phyloP scores from a whole-genome alignment of 2,797 vertebrate species.

The Cottoperca gobio region DNA sequence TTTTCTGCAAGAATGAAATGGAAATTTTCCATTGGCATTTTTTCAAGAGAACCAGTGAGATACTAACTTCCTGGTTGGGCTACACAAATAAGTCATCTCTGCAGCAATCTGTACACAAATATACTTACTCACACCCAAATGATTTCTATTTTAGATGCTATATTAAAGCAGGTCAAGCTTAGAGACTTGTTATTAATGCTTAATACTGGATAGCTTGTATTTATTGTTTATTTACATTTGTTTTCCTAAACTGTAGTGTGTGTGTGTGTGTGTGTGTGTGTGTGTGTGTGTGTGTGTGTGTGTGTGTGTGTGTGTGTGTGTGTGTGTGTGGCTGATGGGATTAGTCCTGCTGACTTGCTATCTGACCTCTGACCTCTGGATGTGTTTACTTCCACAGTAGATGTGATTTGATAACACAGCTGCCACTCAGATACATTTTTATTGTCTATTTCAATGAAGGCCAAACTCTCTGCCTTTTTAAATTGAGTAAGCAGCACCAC shows the following conservation, averaged over 20 bases:
- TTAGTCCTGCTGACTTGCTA: slow-evolving; percentile 48
- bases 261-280: background rate
- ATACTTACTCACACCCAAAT: background rate
- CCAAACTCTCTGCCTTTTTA: background rate
- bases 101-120: too few species aligned
- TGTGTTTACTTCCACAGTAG: slow-evolving; percentile 11
- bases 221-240: background rate
- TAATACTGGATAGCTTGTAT: background rate
- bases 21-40: too few species aligned
- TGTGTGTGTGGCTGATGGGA: slow-evolving; percentile 37
- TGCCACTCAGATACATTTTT: background rate
- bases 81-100: too few species aligned
- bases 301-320: background rate
- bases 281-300: background rate
- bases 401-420: slow-evolving; percentile 6
- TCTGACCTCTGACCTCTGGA: slow-evolving; percentile 30
- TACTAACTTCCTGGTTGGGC: too few species aligned
- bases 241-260: background rate
- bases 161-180: background rate
- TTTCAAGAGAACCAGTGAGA: too few species aligned
- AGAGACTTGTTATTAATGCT: background rate
- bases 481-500: slow-evolving; percentile 20
- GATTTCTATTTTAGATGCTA: background rate
- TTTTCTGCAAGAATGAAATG: too few species aligned
- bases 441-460: background rate